Conservation (phyloP, 2,888 invertebrate species). For the Coleophora deauratella region DNA sequence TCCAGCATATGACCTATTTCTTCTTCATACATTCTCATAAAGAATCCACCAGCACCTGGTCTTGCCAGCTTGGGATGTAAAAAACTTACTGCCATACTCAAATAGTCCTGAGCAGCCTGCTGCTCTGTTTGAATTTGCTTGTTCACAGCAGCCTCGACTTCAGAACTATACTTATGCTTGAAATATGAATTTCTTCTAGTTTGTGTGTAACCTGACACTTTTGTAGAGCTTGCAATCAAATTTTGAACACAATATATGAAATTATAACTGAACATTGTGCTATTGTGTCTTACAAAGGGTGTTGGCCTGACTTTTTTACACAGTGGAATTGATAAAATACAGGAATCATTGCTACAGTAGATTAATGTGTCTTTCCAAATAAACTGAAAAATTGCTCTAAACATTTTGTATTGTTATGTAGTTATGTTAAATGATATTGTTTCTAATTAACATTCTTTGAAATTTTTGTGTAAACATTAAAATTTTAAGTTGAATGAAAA, state of each 20-base stretch:
- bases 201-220: too few relatives aligned
- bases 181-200: constrained; percentile 15
- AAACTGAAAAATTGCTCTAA: neutral
- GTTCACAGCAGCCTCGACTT: constrained; percentile 30
- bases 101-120: constrained; percentile 34
- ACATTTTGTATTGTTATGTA: neutral
- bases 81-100: constrained; percentile 32
- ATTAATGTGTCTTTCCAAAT: too few relatives aligned
- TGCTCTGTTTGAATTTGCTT: constrained; percentile 36
- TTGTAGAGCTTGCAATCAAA: too few relatives aligned
- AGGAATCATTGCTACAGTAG: too few relatives aligned
- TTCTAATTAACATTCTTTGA: too few relatives aligned
- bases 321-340: too few relatives aligned
- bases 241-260: neutral
- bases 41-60: constrained; percentile 32
- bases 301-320: too few relatives aligned
- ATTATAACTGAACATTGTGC: neutral
- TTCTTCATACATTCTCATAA: constrained; percentile 40
- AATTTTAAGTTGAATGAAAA: neutral
- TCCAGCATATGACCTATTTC: constrained; percentile 34
- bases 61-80: constrained; percentile 27
- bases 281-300: too few relatives aligned
- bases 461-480: too few relatives aligned
- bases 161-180: constrained; percentile 23
- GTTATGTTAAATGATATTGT: neutral